Evolutionary conservation across 2,113 vertebrate species (phyloP).

Genomic region (Phocoena sinus): DNA sequence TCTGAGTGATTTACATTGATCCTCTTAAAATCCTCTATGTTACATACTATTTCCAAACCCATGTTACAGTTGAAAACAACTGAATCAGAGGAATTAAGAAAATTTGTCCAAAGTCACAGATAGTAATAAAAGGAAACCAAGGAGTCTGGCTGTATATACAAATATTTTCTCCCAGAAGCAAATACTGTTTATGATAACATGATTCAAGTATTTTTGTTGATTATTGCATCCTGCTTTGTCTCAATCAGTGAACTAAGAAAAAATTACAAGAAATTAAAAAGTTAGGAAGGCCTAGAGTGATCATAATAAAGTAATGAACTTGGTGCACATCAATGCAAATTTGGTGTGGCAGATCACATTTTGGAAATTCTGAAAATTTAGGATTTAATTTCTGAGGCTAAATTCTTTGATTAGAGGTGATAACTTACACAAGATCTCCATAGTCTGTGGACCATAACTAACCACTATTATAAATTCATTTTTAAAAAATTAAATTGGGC

Average conservation of each 20-base stretch:
- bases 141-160: neutral
- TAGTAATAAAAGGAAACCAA: neutral
- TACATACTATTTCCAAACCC: neutral
- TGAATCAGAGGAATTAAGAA: neutral
- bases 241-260: neutral
- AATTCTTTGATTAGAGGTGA: neutral
- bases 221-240: neutral
- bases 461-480: neutral
- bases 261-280: neutral
- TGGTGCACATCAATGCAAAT: neutral
- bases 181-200: neutral
- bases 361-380: neutral
- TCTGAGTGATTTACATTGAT: neutral
- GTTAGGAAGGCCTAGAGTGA: neutral
- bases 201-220: neutral
- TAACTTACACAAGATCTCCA: neutral
- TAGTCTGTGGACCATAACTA: neutral
- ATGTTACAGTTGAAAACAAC: neutral
- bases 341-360: neutral
- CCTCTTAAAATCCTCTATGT: neutral
- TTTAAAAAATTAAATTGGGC: neutral
- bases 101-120: neutral
- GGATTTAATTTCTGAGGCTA: neutral
- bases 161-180: neutral
- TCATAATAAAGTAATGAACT: neutral